Conservation (phyloP, 2,113 vertebrate species). For the Herpetotheres cachinnans region DNA sequence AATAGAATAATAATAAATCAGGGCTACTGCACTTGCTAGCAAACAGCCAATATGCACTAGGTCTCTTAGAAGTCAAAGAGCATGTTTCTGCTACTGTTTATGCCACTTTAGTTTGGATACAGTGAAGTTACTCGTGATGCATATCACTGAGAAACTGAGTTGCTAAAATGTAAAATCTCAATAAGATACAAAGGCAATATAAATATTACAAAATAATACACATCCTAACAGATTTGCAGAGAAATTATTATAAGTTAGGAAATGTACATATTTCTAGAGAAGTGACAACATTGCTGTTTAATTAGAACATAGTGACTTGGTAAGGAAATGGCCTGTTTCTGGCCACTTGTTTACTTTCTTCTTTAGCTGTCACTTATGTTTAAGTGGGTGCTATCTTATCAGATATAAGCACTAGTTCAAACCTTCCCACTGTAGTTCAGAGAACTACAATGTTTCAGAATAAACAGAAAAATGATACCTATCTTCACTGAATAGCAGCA, state of each 20-base stretch:
- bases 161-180: neutral
- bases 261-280: neutral
- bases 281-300: neutral
- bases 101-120: neutral
- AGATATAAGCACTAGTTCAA: neutral
- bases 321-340: neutral
- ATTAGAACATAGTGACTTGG: neutral
- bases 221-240: neutral
- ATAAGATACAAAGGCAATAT: neutral
- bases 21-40: constrained; percentile 10
- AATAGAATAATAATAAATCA: constrained; percentile 48
- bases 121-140: neutral
- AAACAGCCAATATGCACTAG: neutral
- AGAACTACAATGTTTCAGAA: constrained; percentile 12
- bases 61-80: neutral
- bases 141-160: neutral
- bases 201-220: neutral
- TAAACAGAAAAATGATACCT: constrained; percentile 13
- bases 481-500: constrained; percentile 10
- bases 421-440: neutral
- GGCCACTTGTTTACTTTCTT: neutral
- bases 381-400: neutral
- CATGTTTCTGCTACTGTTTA: neutral
- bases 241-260: neutral
- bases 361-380: neutral